A percentile compares a stretch with the other conserved stretches of the same genome.
These are phyloP conservation scores for Drosophila sulfurigaster DNA, from an alignment of 1,140 invertebrate genomes.

Conservation along the genomic window DNA sequence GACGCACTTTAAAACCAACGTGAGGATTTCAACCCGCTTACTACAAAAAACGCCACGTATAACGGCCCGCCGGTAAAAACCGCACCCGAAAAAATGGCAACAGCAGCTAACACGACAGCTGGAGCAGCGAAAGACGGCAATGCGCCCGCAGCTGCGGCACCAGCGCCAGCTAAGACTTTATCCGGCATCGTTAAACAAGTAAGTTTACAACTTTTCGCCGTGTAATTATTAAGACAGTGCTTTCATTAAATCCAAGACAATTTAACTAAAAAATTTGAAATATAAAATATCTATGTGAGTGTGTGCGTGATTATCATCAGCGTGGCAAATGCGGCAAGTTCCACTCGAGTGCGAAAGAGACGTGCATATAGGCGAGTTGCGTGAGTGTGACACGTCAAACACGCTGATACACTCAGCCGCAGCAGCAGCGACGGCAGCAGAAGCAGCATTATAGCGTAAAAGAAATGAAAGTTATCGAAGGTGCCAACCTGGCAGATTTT, in stretches of 20 bases:
- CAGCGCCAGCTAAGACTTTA: constrained; percentile 70
- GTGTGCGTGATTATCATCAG: constrained; percentile 59
- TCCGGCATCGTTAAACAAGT: constrained; percentile 82
- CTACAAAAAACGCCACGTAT: constrained; percentile 50
- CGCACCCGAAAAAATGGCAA: constrained; percentile 78
- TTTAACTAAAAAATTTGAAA: not conserved
- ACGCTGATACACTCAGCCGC: constrained; percentile 44
- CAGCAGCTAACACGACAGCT: constrained; percentile 78
- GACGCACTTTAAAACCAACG: constrained; percentile 58
- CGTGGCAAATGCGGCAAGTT: constrained; percentile 72
- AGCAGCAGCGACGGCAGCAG: constrained; percentile 2
- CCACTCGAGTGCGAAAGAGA: constrained; percentile 71
- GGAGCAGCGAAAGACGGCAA: constrained; percentile 77
- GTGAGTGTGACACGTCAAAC: constrained; percentile 78
- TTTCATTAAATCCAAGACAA: not conserved
- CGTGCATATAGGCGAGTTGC: constrained; percentile 52
- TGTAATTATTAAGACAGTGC: not conserved
- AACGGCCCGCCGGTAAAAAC: constrained; percentile 65
- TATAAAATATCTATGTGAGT: constrained; percentile 35
- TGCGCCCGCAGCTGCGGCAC: constrained; percentile 51
- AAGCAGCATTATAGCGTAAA: constrained; percentile 37
- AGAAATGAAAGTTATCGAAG: constrained; percentile 83
- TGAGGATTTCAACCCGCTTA: constrained; percentile 58
- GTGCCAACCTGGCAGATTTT: constrained; percentile 84
- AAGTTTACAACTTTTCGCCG: constrained; percentile 44